Evolutionary conservation across 2,888 invertebrate species (phyloP), one percentile per base, ranked within the genome.

Genomic region (Norana najaformis): DNA sequence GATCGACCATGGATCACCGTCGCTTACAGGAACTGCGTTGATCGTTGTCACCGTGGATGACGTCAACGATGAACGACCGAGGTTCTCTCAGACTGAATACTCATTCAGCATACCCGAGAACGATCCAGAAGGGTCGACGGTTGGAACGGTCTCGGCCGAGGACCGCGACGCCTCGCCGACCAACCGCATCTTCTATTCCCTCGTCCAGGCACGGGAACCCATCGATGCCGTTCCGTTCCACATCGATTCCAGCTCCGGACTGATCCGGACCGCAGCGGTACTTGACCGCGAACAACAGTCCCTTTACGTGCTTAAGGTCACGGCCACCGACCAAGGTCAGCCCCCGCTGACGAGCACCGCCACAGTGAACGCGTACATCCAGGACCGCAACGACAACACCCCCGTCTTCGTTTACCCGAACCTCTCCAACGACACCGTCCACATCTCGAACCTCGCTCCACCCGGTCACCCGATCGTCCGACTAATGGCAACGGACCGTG

Each of bases 161-260:
- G 90, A 88, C 34, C 41, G 85, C 20, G 90, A 90, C 90, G 11
- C 89, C 30, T 35, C 85, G 3, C 85, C 85, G 36, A 85, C 35
- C 85, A 37, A 85, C 85, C 85, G 39, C 23, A 30, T 41, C 85
- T 20, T 37, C 47, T 85, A 85, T 16, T 85, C 85, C 36, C 16
- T 85, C 36, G 37, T 37, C 35, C 37, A 47, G 41, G n/a, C 35
- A 23, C 37, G 23, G 35, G 53, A 37, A 36, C 20, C 88, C 18
- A 88, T 88, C 53, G 69, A 69, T 11, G n/a, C n/a, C n/a, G 6
- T n/a, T 30, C 37, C 37, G 30, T 91, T 92, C 85, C 16, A 47
- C 34, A 89, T 92, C n/a, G 83, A 93, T 89, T 89, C 91, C 16
- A 91, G 90, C 14, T 91, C 93, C 8, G 94, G 94, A 0, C 91